Evolutionary conservation across 2,888 invertebrate species (phyloP).

Genomic region (Perizoma flavofasciatum): DNA sequence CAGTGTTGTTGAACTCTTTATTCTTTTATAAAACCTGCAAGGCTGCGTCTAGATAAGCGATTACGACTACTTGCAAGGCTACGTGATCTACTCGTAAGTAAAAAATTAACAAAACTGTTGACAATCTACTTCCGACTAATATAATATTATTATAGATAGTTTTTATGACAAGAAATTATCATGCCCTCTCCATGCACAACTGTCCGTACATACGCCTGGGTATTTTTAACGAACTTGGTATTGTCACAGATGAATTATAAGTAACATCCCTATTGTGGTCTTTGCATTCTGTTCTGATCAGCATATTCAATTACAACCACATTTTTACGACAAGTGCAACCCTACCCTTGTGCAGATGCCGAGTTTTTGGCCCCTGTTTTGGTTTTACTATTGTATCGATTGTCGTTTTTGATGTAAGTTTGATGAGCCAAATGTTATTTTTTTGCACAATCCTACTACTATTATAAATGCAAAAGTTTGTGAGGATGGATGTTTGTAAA

Average conservation of each 20-base stretch:
- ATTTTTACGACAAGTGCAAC: slow-evolving; percentile 69
- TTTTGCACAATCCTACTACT: neutral
- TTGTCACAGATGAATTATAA: slow-evolving; percentile 52
- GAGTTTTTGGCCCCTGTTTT: slow-evolving; percentile 45
- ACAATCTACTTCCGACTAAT: no score
- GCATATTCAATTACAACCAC: slow-evolving; percentile 75
- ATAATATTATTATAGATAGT: no score
- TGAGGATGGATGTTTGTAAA: no score
- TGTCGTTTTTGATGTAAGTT: slow-evolving; percentile 1
- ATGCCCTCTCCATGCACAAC: slow-evolving; percentile 36
- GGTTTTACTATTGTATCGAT: slow-evolving; percentile 26
- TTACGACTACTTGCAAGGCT: no score
- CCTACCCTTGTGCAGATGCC: slow-evolving; percentile 67
- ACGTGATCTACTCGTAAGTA: no score
- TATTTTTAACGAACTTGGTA: slow-evolving; percentile 72
- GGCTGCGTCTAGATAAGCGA: no score
- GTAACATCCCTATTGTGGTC: slow-evolving; percentile 29
- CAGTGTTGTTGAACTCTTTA: no score
- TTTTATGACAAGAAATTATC: neutral
- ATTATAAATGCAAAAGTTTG: no score
- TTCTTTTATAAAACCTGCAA: no score
- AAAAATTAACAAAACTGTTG: no score
- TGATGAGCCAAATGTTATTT: slow-evolving; percentile 18
- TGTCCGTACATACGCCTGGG: slow-evolving; percentile 45
- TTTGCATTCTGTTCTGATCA: slow-evolving; percentile 63